Conservation (phyloP, 2,113 vertebrate genomes). For the Etheostoma spectabile region DNA sequence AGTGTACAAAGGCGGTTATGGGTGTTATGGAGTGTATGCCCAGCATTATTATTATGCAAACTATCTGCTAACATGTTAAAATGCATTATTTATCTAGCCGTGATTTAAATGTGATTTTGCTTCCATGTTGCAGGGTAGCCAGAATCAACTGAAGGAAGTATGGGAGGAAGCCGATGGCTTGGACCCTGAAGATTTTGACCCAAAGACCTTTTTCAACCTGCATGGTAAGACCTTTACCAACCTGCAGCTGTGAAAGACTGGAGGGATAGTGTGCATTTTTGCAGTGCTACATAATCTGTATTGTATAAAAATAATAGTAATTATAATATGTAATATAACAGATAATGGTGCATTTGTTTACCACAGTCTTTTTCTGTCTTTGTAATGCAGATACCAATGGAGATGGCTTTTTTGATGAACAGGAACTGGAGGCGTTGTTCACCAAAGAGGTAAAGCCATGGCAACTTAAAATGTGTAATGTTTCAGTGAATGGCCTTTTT, state of each 20-base stretch:
- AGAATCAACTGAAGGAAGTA: constrained; percentile 97
- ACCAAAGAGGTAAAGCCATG: constrained; percentile 91
- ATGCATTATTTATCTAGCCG: background rate
- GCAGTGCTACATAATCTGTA: background rate
- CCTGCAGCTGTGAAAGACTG: background rate
- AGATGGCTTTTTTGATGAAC: constrained; percentile 96
- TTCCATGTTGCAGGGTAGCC: constrained; percentile 89
- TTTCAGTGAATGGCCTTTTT: background rate
- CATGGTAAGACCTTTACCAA: constrained; percentile 87
- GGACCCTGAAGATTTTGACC: constrained; percentile 96
- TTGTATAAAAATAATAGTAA: background rate
- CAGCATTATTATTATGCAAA: no score
- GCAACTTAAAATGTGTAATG: background rate
- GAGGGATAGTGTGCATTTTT: background rate
- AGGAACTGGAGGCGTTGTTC: constrained; percentile 96
- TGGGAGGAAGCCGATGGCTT: constrained; percentile 98
- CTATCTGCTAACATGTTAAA: background rate
- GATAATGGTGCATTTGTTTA: background rate
- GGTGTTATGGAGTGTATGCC: no score
- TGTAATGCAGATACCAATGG: constrained; percentile 90
- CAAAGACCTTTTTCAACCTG: constrained; percentile 98
- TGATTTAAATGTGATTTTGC: background rate
- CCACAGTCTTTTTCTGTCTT: background rate
- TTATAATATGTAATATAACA: background rate
- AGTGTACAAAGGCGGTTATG: background rate